Evolutionary conservation across 2,113 vertebrate species (phyloP).

Genomic region (Oncorhynchus mykiss): DNA sequence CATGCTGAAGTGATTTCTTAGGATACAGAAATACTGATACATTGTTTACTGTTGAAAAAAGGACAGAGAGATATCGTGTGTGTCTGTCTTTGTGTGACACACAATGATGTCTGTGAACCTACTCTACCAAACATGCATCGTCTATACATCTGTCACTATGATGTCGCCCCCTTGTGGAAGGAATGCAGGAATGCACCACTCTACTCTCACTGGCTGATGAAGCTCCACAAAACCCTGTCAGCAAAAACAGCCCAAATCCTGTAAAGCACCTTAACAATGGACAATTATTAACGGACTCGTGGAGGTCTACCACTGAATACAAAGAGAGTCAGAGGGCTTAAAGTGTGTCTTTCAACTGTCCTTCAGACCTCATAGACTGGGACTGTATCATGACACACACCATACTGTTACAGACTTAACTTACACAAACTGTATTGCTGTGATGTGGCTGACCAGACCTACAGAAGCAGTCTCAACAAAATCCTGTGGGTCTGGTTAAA

Average conservation of each 20-base stretch:
- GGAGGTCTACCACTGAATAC: conserved; percentile 14
- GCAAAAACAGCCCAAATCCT: conserved; percentile 44
- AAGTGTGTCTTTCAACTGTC: conserved; percentile 1
- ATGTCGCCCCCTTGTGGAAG: conserved; percentile 61
- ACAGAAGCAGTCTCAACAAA: no score
- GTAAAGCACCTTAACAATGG: conserved; percentile 55
- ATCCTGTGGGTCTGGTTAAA: no score
- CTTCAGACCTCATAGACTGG: background rate
- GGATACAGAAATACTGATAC: no score
- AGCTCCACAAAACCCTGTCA: background rate
- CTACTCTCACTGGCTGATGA: background rate
- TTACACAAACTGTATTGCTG: no score
- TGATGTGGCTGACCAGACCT: no score
- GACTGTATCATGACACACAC: no score
- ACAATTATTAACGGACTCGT: conserved; percentile 50
- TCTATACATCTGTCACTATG: conserved; percentile 11
- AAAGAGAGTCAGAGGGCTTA: conserved; percentile 16
- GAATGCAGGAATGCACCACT: conserved; percentile 36
- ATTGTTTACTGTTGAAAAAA: no score
- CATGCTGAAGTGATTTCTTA: no score
- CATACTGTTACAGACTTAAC: no score
- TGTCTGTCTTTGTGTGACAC: background rate
- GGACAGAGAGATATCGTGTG: no score
- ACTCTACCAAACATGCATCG: background rate
- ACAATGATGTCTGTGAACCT: conserved; percentile 1